Conservation (phyloP, 2,113 vertebrate species). For the Tupaia chinensis region DNA sequence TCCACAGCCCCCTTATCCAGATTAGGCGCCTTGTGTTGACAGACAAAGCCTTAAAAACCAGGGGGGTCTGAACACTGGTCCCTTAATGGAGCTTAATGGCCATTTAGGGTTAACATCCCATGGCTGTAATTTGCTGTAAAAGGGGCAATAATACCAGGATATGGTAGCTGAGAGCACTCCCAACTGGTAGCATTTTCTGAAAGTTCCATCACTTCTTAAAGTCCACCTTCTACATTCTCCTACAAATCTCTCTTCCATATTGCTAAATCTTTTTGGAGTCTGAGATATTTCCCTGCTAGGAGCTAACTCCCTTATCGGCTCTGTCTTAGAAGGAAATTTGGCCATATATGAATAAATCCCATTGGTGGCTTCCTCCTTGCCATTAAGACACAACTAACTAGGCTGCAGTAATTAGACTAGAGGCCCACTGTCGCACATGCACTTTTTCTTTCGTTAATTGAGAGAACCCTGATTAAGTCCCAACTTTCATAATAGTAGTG, state of each 20-base stretch:
- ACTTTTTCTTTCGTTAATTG: conserved; percentile 25
- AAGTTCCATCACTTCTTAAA: background rate
- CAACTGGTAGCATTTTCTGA: background rate
- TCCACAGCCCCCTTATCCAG: background rate
- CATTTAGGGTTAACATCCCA: rapidly evolving
- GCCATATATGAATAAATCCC: background rate
- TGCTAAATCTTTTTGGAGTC: background rate
- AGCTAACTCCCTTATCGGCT: background rate
- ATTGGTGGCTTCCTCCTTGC: background rate
- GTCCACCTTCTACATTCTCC: background rate
- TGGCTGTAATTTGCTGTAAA: background rate
- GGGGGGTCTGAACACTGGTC: background rate
- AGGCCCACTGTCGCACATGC: background rate
- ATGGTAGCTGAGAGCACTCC: background rate
- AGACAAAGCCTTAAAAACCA: background rate
- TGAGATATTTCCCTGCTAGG: background rate
- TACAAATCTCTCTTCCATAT: background rate
- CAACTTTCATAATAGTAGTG: background rate
- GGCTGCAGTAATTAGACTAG: conserved; percentile 4
- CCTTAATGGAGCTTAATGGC: background rate
- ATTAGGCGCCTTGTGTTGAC: rapidly evolving
- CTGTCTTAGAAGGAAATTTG: background rate
- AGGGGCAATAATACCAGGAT: rapidly evolving
- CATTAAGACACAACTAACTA: background rate
- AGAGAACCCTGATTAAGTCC: background rate